Percentiles rank a stretch among this genome's conserved stretches.
Conservation (phyloP, 2,113 vertebrate species). For the Cyanoramphus novaezelandiae region DNA sequence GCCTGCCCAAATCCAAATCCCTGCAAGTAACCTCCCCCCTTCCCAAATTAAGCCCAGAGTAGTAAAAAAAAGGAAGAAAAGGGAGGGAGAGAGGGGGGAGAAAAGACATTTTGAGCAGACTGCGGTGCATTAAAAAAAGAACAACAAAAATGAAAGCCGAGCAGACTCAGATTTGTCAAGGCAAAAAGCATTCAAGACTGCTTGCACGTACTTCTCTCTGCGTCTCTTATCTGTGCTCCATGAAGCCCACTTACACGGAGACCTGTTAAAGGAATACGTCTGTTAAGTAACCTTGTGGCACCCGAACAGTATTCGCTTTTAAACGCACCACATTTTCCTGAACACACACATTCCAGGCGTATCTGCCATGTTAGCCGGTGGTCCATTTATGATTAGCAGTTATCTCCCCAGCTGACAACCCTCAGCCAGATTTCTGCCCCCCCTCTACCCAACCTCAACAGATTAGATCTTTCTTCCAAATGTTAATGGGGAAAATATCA, state of each 20-base stretch:
- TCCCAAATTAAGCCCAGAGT: constrained; percentile 52
- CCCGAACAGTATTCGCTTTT: background rate
- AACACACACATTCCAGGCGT: background rate
- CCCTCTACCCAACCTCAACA: background rate
- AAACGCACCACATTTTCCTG: background rate
- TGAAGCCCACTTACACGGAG: constrained; percentile 70
- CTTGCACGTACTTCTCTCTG: constrained; percentile 71
- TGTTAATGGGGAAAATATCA: constrained; percentile 47
- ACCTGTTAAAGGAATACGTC: constrained; percentile 66
- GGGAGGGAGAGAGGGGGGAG: too few relatives aligned
- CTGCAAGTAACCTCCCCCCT: constrained; percentile 44
- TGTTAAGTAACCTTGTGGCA: constrained; percentile 29
- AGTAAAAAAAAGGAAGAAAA: background rate
- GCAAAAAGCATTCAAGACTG: background rate
- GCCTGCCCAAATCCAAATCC: constrained; percentile 73
- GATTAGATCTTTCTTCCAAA: constrained; percentile 13
- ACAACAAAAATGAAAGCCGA: background rate
- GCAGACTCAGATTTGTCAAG: constrained; percentile 31
- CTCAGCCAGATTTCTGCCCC: background rate
- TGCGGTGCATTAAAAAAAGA: background rate
- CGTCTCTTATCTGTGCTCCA: constrained; percentile 68
- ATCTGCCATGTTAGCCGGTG: background rate
- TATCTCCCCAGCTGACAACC: background rate
- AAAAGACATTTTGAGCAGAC: background rate
- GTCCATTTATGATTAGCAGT: background rate